phyloP scores from a whole-genome alignment of 2,797 vertebrate genomes.

The Vultur gryphus region DNA sequence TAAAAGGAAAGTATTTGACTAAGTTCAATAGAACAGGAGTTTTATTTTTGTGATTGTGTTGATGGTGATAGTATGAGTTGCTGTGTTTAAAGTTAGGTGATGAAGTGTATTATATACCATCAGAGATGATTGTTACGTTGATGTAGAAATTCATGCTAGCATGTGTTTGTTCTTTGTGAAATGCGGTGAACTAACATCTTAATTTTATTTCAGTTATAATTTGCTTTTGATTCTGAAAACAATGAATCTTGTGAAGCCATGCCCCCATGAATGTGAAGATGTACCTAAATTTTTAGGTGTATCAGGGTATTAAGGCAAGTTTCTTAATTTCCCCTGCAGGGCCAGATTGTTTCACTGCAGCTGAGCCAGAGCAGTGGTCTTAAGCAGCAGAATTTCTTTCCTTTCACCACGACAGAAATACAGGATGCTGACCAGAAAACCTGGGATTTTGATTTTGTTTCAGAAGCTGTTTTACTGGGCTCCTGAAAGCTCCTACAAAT shows the following conservation, averaged over 20 bases:
- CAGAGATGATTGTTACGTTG: not conserved
- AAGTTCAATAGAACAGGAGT: not conserved
- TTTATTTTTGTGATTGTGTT: not conserved
- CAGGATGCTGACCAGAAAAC: not conserved
- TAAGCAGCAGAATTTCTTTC: not conserved
- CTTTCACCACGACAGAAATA: not conserved
- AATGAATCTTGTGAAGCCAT: not conserved
- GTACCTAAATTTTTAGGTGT: not conserved
- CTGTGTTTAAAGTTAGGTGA: not conserved
- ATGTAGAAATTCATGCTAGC: not conserved
- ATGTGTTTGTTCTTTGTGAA: slow-evolving; percentile 40
- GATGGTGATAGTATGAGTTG: not conserved
- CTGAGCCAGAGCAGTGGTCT: not conserved
- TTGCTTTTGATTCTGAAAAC: slow-evolving; percentile 31
- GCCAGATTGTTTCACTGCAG: not conserved
- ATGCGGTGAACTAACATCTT: slow-evolving; percentile 48
- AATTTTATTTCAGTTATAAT: slow-evolving; percentile 18
- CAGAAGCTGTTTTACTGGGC: not conserved
- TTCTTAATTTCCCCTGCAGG: not conserved
- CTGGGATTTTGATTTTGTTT: not conserved
- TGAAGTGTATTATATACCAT: not conserved
- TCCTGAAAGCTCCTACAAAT: not conserved
- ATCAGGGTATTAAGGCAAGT: not conserved
- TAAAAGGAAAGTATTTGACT: slow-evolving; percentile 3
- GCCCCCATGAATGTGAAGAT: not conserved